Conservation (phyloP, 2,888 invertebrate genomes). For the Drosophila quinaria region DNA sequence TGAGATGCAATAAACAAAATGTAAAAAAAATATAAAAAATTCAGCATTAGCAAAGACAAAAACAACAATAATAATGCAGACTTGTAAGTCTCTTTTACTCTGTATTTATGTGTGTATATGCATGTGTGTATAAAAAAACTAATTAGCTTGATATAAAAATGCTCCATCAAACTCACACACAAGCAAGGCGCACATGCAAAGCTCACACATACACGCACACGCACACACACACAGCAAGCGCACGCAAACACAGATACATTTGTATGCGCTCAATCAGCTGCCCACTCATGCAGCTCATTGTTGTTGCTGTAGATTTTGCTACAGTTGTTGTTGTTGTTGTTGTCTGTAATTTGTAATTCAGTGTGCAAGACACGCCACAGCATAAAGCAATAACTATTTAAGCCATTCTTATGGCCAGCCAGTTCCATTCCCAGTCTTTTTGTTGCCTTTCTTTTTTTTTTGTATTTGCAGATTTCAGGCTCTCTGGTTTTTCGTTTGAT, state of each 20-base stretch:
- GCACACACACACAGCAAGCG: slow-evolving; percentile 1
- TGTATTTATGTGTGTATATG: neutral
- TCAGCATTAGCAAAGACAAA: slow-evolving; percentile 9
- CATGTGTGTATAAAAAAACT: slow-evolving; percentile 47
- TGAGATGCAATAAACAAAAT: slow-evolving; percentile 42
- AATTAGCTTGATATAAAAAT: slow-evolving; percentile 64
- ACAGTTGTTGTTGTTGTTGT: slow-evolving; percentile 9
- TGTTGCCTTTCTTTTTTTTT: slow-evolving; percentile 44
- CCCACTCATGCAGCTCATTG: slow-evolving; percentile 53
- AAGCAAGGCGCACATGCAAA: slow-evolving; percentile 14
- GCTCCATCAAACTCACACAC: slow-evolving; percentile 29
- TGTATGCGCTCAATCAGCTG: slow-evolving; percentile 43
- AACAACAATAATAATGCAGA: slow-evolving; percentile 19
- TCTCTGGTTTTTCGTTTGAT: slow-evolving; percentile 43
- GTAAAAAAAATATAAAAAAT: slow-evolving; percentile 26
- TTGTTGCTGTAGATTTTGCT: slow-evolving; percentile 19
- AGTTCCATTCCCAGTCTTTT: slow-evolving; percentile 8
- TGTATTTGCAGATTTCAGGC: slow-evolving; percentile 20
- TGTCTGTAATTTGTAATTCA: slow-evolving; percentile 52
- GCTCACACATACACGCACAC: slow-evolving; percentile 3
- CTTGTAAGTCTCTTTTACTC: slow-evolving; percentile 8
- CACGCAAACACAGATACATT: slow-evolving; percentile 1
- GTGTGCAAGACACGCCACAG: slow-evolving; percentile 49
- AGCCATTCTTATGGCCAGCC: slow-evolving; percentile 53
- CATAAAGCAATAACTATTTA: slow-evolving; percentile 35